Evolutionary conservation across 2,888 invertebrate species (phyloP).

Genomic region (Lasioglossum villosulum): DNA sequence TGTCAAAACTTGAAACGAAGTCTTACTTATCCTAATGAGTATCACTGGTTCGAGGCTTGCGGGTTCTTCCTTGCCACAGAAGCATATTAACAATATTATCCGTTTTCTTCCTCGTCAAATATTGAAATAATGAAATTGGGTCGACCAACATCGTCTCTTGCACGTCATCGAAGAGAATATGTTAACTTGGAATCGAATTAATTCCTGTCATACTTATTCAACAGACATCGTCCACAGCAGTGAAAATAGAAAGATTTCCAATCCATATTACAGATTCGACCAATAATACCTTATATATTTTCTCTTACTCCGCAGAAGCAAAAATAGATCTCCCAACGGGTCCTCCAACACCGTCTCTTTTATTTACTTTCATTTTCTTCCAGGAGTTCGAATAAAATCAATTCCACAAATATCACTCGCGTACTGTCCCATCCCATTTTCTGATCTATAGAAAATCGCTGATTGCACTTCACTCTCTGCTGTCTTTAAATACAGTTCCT

Average conservation of each 20-base stretch:
- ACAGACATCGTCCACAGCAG: background rate
- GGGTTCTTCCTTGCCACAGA: background rate
- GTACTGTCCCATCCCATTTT: background rate
- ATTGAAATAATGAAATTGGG: background rate
- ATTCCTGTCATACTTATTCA: no score
- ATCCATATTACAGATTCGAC: background rate
- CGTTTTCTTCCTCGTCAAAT: background rate
- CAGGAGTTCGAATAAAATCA: background rate
- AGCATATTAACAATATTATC: background rate
- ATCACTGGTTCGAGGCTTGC: background rate
- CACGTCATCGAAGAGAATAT: background rate
- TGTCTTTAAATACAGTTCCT: background rate
- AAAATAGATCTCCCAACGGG: background rate
- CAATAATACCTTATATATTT: background rate
- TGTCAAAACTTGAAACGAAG: background rate
- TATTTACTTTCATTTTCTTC: background rate
- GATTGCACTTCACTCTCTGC: background rate
- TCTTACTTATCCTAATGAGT: background rate
- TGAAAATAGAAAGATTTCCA: background rate
- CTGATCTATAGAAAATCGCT: background rate
- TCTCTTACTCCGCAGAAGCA: background rate
- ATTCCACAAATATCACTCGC: background rate
- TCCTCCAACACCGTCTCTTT: background rate
- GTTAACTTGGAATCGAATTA: background rate
- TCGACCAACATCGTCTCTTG: background rate